Evolutionary conservation across 2,888 invertebrate genomes (phyloP).

Genomic region (Arctia plantaginis): DNA sequence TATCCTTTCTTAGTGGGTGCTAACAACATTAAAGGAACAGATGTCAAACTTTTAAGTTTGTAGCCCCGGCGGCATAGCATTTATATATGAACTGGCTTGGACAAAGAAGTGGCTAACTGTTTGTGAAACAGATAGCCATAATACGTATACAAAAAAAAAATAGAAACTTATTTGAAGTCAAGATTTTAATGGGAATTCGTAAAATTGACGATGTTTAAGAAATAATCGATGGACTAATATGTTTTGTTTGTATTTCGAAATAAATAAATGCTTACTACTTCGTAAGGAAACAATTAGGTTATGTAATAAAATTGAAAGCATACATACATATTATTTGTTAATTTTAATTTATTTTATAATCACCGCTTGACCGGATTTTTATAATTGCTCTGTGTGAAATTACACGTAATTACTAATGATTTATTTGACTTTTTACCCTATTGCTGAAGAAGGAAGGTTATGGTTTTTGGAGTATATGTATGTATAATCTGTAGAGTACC

Average conservation of each 20-base stretch:
- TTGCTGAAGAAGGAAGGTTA: not conserved
- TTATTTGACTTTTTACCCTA: not conserved
- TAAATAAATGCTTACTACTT: not conserved
- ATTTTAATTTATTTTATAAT: slow-evolving; percentile 1
- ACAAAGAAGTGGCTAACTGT: too few relatives aligned
- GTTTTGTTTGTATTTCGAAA: not conserved
- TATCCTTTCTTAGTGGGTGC: too few relatives aligned
- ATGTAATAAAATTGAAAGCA: not conserved
- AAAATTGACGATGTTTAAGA: not conserved
- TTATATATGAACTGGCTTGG: too few relatives aligned
- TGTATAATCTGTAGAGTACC: not conserved
- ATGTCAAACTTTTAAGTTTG: too few relatives aligned
- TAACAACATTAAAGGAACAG: too few relatives aligned
- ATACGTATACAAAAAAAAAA: too few relatives aligned
- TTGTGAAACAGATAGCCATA: too few relatives aligned
- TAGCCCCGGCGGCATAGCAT: too few relatives aligned
- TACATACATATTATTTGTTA: not conserved
- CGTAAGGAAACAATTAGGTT: not conserved
- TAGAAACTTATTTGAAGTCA: not conserved
- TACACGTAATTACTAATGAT: not conserved
- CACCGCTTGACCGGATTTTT: slow-evolving; percentile 9
- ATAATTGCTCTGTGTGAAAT: not conserved
- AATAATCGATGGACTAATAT: not conserved
- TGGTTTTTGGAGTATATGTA: not conserved
- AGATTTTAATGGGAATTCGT: not conserved